These are phyloP conservation scores for Ormyrus pomaceus DNA, from an alignment of 2,888 invertebrate genomes.

Conservation along the genomic window DNA sequence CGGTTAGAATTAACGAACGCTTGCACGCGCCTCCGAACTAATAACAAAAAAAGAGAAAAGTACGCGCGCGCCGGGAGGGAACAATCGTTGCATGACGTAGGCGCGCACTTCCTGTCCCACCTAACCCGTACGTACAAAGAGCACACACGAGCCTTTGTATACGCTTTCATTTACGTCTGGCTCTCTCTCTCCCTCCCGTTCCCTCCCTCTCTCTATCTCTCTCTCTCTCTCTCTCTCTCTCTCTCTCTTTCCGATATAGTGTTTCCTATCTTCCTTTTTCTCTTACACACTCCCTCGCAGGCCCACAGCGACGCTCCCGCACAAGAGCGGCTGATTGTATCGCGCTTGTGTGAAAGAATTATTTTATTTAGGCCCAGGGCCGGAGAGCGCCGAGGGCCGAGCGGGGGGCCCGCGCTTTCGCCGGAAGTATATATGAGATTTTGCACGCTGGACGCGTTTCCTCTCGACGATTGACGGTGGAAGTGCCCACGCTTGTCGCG, in stretches of 20 bases:
- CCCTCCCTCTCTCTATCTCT: conserved; percentile 10
- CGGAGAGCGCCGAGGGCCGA: not conserved
- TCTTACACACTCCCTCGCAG: not conserved
- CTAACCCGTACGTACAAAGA: conserved; percentile 41
- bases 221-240: conserved; percentile 13
- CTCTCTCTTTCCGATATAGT: conserved; percentile 13
- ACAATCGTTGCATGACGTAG: conserved; percentile 60
- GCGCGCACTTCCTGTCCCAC: conserved; percentile 60
- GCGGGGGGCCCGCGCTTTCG: not conserved
- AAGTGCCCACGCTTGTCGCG: too few species aligned
- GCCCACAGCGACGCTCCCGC: not conserved
- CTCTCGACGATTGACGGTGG: too few species aligned
- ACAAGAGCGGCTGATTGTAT: not conserved
- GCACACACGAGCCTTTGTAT: conserved; percentile 28
- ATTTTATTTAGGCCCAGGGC: conserved; percentile 17
- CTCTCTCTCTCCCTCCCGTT: not conserved
- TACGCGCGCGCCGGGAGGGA: conserved; percentile 8
- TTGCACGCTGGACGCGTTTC: too few species aligned
- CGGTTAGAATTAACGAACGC: conserved; percentile 8
- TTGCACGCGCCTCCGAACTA: conserved; percentile 35
- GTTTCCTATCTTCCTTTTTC: not conserved
- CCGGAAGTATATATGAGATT: too few species aligned
- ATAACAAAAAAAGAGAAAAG: conserved; percentile 25
- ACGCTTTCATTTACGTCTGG: conserved; percentile 1
- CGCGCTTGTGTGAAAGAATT: conserved; percentile 23